These are phyloP conservation scores for Caerostris darwini DNA, from an alignment of 1,140 invertebrate genomes.

Conservation along the genomic window DNA sequence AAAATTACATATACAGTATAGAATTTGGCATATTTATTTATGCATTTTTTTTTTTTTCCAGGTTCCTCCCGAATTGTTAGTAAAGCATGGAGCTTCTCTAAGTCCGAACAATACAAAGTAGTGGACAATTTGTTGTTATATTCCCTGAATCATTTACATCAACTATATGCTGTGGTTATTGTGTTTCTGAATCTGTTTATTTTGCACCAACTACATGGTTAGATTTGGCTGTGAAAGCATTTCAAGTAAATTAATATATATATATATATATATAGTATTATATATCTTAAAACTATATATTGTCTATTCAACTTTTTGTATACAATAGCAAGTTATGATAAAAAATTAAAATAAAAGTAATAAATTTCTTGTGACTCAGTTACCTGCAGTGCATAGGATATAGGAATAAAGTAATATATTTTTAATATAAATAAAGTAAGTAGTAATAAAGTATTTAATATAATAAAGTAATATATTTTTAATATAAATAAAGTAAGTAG, in stretches of 20 bases:
- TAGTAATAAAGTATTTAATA: no score
- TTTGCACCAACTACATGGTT: constrained; percentile 94
- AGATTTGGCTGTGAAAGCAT: constrained; percentile 87
- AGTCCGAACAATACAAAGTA: constrained; percentile 91
- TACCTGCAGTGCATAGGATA: no score
- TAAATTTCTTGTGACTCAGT: no score
- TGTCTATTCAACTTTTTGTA: no score
- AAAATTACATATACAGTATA: background rate
- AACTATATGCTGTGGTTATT: constrained; percentile 93
- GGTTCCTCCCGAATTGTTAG: constrained; percentile 90
- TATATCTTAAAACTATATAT: no score
- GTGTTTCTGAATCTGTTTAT: constrained; percentile 95
- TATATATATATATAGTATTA: no score
- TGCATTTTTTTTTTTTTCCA: constrained; percentile 77
- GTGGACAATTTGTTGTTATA: constrained; percentile 94
- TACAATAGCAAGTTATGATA: no score
- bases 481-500: no score
- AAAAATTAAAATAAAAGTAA: no score
- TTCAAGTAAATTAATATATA: constrained; percentile 84
- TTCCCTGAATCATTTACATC: constrained; percentile 95
- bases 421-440: no score
- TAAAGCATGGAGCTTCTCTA: constrained; percentile 89
- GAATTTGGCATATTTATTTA: background rate
- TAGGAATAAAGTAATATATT: no score
- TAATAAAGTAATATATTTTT: no score